These are phyloP conservation scores for Prietella phreatophila DNA, from an alignment of 2,113 vertebrate species.

Conservation along the genomic window DNA sequence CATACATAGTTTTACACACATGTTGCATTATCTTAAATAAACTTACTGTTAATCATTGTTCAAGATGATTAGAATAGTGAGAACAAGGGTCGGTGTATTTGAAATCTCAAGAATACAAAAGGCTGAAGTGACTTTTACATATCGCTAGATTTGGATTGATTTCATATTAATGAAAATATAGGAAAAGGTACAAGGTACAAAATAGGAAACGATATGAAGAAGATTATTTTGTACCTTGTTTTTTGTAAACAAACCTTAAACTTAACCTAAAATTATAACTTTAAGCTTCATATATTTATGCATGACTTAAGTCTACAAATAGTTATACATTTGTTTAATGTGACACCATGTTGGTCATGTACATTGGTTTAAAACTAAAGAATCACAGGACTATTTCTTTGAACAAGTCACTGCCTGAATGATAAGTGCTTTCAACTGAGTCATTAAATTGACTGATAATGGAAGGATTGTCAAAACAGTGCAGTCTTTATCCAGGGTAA, in stretches of 20 bases:
- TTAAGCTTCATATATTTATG: background rate
- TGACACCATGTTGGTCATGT: background rate
- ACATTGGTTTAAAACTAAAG: conserved; percentile 55
- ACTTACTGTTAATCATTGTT: background rate
- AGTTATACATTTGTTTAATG: background rate
- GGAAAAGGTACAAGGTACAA: background rate
- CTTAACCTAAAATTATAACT: background rate
- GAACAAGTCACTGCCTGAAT: conserved; percentile 17
- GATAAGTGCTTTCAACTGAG: conserved; percentile 29
- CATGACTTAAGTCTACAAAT: background rate
- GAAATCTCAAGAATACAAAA: background rate
- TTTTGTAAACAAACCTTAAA: background rate
- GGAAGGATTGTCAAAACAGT: conserved; percentile 53
- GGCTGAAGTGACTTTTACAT: background rate
- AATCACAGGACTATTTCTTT: conserved; percentile 37
- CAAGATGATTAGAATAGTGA: background rate
- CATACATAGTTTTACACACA: background rate
- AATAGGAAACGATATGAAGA: too few relatives aligned
- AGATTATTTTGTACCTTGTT: background rate
- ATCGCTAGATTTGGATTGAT: background rate
- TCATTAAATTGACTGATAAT: conserved; percentile 36
- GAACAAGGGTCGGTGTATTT: background rate
- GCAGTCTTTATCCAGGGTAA: conserved; percentile 62
- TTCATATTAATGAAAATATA: background rate
- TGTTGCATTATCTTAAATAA: background rate